Evolutionary conservation across 2,888 invertebrate species (phyloP), one percentile per base, ranked within the genome.

Genomic region (Margaritifera margaritifera): DNA sequence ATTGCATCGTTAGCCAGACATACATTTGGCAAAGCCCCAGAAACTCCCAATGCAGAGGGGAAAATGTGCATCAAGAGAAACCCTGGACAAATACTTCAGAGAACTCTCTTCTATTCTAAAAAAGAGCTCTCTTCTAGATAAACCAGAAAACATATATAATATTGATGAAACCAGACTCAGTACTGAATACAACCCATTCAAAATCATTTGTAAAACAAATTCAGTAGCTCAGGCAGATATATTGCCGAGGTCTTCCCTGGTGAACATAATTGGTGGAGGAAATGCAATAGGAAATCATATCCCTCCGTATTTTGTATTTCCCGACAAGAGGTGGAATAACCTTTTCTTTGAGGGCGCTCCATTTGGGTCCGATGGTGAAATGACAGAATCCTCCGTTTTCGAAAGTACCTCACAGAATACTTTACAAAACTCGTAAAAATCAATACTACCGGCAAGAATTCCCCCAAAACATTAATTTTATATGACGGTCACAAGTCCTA

Each of bases 361-460:
- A 20, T 56, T 60, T 22, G 56, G 62, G 6, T 31, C 68, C n/a
- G 53, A n/a, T 4, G 50, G n/a, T n/a, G n/a, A n/a, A n/a, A n/a
- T n/a, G n/a, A n/a, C n/a, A n/a, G n/a, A n/a, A n/a, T n/a, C n/a
- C n/a, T 19, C 2, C 50, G 62, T n/a, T 68, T 71, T 53, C 27
- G 58, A 27, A 57, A 68, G 18, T 68, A 71, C 58, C 31, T 68
- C 50, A 70, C 66, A 27, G 57, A 51, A 57, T 53, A 62, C 51
- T 69, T 62, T 51, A 27, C 19, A 50, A 15, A 22, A 24, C 24
- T 20, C 22, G 24, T 60, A 11, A 53, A 27, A 22, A 24, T n/a
- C n/a, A n/a, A n/a, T n/a, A n/a, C n/a, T n/a, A n/a, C n/a, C n/a
- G n/a, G n/a, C n/a, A n/a, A n/a, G n/a, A n/a, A n/a, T n/a, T n/a